phyloP scores from a whole-genome alignment of 2,888 invertebrate genomes.

The Drosophila testacea region DNA sequence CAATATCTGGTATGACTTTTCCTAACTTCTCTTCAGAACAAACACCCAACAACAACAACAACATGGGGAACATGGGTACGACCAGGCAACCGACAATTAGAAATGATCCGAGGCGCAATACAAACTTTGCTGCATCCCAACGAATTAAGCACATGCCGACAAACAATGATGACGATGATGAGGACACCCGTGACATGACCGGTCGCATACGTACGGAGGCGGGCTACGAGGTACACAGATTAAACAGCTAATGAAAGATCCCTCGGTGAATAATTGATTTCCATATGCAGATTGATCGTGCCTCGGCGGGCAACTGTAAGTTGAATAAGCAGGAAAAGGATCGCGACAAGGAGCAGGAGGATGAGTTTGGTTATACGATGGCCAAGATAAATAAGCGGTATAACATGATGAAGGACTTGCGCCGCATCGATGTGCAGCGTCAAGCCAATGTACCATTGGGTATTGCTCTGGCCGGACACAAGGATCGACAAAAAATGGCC shows the following conservation, averaged over 20 bases:
- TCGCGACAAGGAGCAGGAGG: conserved; percentile 94
- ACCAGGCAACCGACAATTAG: conserved; percentile 49
- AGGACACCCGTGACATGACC: conserved; percentile 91
- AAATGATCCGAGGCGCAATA: conserved; percentile 61
- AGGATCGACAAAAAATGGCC: conserved; percentile 97
- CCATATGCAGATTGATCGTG: conserved; percentile 91
- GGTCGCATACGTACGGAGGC: conserved; percentile 92
- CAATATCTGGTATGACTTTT: background rate
- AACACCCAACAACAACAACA: conserved; percentile 54
- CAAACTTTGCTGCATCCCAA: conserved; percentile 69
- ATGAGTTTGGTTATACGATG: conserved; percentile 96
- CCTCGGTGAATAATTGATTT: background rate
- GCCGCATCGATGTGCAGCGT: conserved; percentile 88
- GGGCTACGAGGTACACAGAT: conserved; percentile 89
- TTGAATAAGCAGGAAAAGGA: conserved; percentile 91
- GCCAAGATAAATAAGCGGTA: conserved; percentile 97
- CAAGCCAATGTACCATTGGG: conserved; percentile 93
- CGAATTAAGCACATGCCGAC: conserved; percentile 58
- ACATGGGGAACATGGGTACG: conserved; percentile 40
- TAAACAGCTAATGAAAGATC: too few relatives aligned
- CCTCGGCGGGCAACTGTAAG: conserved; percentile 94
- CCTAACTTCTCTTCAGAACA: conserved; percentile 41
- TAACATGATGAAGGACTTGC: conserved; percentile 91
- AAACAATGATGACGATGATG: conserved; percentile 87
- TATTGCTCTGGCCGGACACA: conserved; percentile 96